Evolutionary conservation across 2,797 vertebrate genomes (phyloP).

Genomic region (Enteromius trimaculatus): DNA sequence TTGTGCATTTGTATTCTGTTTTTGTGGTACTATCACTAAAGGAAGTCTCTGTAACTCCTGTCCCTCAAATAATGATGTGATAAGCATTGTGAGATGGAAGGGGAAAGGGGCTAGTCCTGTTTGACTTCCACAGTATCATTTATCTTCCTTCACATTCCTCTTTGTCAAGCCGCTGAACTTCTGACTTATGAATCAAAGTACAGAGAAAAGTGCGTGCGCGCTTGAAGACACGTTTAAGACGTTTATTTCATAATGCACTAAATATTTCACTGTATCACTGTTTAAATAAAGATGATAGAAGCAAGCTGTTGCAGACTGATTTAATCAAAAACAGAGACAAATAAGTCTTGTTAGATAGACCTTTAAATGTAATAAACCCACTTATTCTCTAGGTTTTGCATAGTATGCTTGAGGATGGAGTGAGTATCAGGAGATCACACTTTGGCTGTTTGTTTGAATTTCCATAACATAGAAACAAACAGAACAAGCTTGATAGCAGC

Average conservation of each 20-base stretch:
- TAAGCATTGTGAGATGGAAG: conserved; percentile 43
- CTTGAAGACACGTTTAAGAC: neutral
- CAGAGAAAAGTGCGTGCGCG: neutral
- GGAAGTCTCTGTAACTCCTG: conserved; percentile 46
- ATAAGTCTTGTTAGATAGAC: neutral
- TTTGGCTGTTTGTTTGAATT: conserved; percentile 11
- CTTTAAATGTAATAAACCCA: neutral
- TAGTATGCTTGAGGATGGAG: neutral
- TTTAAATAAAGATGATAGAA: conserved; percentile 19
- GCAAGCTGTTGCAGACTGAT: conserved; percentile 13
- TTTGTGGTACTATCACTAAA: conserved; percentile 52
- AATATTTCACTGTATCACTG: neutral
- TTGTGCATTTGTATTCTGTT: conserved; percentile 38
- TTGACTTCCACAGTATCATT: conserved; percentile 27
- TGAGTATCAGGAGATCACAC: neutral
- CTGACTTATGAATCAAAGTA: neutral
- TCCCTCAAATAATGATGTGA: conserved; percentile 46
- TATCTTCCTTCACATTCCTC: conserved; percentile 44
- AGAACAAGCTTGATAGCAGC: neutral
- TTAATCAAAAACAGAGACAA: conserved; percentile 4
- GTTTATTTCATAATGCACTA: neutral
- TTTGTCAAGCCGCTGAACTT: conserved; percentile 16
- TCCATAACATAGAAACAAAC: conserved; percentile 12
- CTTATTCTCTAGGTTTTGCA: neutral
- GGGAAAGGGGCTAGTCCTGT: conserved; percentile 11